These are phyloP conservation scores for Regulus satrapa DNA, from an alignment of 2,113 vertebrate genomes.

Conservation along the genomic window DNA sequence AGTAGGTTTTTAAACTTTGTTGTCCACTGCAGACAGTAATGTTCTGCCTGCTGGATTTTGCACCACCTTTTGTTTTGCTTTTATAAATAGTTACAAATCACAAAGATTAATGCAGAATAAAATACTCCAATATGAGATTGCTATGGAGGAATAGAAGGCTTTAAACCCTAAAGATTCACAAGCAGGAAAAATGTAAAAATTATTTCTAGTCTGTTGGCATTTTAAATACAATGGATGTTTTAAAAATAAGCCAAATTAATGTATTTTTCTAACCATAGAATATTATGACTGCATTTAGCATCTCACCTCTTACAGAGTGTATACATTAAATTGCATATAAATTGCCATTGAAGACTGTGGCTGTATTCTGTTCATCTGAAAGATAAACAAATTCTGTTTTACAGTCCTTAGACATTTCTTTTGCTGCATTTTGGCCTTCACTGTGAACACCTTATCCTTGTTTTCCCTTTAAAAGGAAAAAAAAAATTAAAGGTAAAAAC, in stretches of 20 bases:
- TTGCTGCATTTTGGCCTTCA: constrained; percentile 5
- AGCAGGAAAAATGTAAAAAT: constrained; percentile 36
- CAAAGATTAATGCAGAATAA: constrained; percentile 16
- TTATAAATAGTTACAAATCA: background rate
- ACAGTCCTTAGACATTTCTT: constrained; percentile 29
- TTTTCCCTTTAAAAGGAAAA: constrained; percentile 29
- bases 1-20: background rate
- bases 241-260: constrained; percentile 50
- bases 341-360: constrained; percentile 36
- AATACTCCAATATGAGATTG: background rate
- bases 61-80: background rate
- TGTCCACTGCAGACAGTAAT: background rate
- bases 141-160: background rate
- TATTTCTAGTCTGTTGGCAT: background rate
- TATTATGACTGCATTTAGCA: constrained; percentile 42
- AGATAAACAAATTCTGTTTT: constrained; percentile 57
- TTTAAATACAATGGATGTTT: constrained; percentile 39
- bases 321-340: constrained; percentile 49
- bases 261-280: constrained; percentile 5
- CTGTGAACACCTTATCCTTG: background rate
- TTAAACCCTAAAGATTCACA: background rate
- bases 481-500: constrained; percentile 40
- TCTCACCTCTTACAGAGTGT: constrained; percentile 3
- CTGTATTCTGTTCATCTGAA: constrained; percentile 19
- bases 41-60: background rate